Evolutionary conservation across 2,888 invertebrate species (phyloP).

Genomic region (Macrophya annulata): DNA sequence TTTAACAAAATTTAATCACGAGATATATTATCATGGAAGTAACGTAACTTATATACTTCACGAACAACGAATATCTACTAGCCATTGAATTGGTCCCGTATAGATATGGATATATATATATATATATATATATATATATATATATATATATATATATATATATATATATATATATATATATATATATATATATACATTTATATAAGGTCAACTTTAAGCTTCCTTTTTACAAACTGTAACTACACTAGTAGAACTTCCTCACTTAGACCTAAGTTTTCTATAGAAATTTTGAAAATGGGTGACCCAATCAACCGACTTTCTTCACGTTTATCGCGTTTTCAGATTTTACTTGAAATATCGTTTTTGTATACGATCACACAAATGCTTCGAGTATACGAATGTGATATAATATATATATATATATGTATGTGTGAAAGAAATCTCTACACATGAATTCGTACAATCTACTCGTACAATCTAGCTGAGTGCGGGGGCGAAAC

Average conservation of each 20-base stretch:
- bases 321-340: slow-evolving; percentile 31
- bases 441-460: not conserved
- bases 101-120: too few species aligned
- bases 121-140: too few species aligned
- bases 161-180: too few species aligned
- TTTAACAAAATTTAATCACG: slow-evolving; percentile 15
- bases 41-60: not conserved
- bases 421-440: slow-evolving; percentile 5
- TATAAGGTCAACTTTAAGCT: not conserved
- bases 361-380: not conserved
- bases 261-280: slow-evolving; percentile 6
- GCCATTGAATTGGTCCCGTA: slow-evolving; percentile 13
- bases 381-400: not conserved
- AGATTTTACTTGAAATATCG: slow-evolving; percentile 19
- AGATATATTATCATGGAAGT: not conserved
- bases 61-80: slow-evolving; percentile 2
- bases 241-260: not conserved
- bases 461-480: slow-evolving; percentile 39
- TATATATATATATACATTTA: too few species aligned
- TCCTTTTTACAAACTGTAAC: slow-evolving; percentile 34
- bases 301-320: slow-evolving; percentile 32
- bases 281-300: not conserved
- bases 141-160: too few species aligned
- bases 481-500: slow-evolving; percentile 20
- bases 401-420: too few species aligned